Percentiles rank a stretch among this genome's conserved stretches.
Conservation (phyloP, 2,113 vertebrate genomes). For the Dasypus novemcinctus region DNA sequence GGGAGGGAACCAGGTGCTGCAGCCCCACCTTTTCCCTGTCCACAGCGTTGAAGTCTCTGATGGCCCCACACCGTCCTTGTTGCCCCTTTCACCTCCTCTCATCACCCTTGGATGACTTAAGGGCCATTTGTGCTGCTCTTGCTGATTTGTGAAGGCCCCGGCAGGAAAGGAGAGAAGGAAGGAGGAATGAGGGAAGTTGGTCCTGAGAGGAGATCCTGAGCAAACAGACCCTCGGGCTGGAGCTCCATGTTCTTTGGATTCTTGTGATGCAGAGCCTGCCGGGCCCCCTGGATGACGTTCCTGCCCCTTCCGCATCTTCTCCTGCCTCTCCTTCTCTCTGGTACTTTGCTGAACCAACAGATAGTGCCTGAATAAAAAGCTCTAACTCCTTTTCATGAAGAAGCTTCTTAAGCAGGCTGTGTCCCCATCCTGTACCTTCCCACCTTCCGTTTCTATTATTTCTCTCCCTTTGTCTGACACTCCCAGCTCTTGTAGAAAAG, state of each 20-base stretch:
- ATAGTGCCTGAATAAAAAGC: background rate
- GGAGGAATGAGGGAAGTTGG: background rate
- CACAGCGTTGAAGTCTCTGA: background rate
- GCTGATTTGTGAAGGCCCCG: background rate
- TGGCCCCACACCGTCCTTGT: background rate
- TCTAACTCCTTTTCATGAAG: background rate
- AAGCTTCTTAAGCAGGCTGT: background rate
- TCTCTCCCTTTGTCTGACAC: constrained; percentile 42
- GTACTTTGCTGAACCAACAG: background rate
- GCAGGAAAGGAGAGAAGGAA: background rate
- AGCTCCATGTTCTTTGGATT: background rate
- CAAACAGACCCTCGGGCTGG: background rate
- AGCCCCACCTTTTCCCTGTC: background rate
- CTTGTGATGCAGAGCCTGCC: background rate
- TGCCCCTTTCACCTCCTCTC: background rate
- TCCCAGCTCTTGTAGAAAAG: constrained; percentile 2
- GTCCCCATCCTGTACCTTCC: background rate
- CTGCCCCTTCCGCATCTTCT: background rate
- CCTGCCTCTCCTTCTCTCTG: background rate
- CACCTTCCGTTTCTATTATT: constrained; percentile 23
- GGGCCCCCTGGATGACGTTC: background rate
- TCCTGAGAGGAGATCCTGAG: background rate
- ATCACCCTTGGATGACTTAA: background rate
- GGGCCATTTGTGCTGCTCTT: background rate
- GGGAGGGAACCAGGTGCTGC: background rate